Conservation (phyloP, 1,140 invertebrate genomes). For the Hetaerina americana region DNA sequence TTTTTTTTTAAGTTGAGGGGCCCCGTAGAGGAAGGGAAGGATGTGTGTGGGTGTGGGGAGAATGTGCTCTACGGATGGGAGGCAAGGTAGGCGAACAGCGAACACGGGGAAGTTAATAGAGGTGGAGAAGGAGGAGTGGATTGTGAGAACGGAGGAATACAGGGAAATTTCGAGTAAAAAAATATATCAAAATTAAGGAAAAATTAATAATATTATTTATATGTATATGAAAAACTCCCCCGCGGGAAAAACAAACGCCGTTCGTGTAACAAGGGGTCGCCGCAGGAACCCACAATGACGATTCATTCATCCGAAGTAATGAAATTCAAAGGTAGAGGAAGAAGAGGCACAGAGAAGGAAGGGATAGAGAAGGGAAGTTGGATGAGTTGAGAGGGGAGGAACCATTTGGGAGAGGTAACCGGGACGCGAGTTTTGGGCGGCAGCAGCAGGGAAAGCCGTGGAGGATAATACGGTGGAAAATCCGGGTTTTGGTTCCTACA, state of each 20-base stretch:
- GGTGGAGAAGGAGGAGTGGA: too few relatives aligned
- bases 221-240: neutral
- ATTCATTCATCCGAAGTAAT: neutral
- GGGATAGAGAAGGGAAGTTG: neutral
- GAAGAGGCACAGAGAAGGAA: neutral
- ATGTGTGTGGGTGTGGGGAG: too few relatives aligned
- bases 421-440: neutral
- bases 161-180: too few relatives aligned
- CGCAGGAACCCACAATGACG: neutral
- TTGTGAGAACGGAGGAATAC: too few relatives aligned
- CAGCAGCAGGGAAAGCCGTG: neutral
- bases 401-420: neutral
- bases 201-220: too few relatives aligned
- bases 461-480: neutral
- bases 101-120: too few relatives aligned
- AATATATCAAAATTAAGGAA: too few relatives aligned
- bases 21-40: too few relatives aligned
- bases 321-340: neutral
- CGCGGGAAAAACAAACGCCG: neutral
- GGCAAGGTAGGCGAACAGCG: too few relatives aligned
- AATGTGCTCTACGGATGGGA: too few relatives aligned
- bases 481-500: neutral
- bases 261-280: neutral
- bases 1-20: too few relatives aligned
- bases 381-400: neutral